Evolutionary conservation across 2,888 invertebrate genomes (phyloP).

Genomic region (Dioctria linearis): DNA sequence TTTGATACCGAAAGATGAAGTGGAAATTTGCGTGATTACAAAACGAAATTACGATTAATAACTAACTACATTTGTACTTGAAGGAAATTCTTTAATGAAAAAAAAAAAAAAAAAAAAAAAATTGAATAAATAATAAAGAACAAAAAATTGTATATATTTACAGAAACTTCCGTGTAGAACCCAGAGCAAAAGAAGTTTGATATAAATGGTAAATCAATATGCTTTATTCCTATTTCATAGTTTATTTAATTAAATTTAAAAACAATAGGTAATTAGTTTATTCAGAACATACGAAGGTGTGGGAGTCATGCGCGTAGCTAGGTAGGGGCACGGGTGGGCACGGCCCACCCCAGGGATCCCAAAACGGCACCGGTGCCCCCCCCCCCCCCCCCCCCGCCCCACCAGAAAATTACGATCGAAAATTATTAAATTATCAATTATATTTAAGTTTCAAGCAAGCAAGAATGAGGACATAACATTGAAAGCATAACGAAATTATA

Average conservation of each 20-base stretch:
- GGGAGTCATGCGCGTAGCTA: too few relatives aligned
- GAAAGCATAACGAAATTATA: too few relatives aligned
- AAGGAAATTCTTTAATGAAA: conserved; percentile 42
- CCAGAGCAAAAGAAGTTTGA: neutral
- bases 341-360: too few relatives aligned
- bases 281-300: neutral
- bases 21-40: conserved; percentile 24
- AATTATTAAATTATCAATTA: too few relatives aligned
- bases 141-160: neutral
- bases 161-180: neutral
- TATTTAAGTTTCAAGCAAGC: too few relatives aligned
- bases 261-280: neutral
- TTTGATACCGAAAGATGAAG: conserved; percentile 42
- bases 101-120: neutral
- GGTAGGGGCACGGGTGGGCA: too few relatives aligned
- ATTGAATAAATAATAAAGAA: conserved; percentile 34
- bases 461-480: too few relatives aligned
- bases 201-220: too few relatives aligned
- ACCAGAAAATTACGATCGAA: too few relatives aligned
- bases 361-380: too few relatives aligned
- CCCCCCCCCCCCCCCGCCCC: too few relatives aligned
- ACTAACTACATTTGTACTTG: conserved; percentile 46
- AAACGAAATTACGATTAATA: conserved; percentile 30
- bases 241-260: neutral
- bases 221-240: neutral